Evolutionary conservation across 2,113 vertebrate genomes (phyloP).

Genomic region (Gnathonemus longibarbis): DNA sequence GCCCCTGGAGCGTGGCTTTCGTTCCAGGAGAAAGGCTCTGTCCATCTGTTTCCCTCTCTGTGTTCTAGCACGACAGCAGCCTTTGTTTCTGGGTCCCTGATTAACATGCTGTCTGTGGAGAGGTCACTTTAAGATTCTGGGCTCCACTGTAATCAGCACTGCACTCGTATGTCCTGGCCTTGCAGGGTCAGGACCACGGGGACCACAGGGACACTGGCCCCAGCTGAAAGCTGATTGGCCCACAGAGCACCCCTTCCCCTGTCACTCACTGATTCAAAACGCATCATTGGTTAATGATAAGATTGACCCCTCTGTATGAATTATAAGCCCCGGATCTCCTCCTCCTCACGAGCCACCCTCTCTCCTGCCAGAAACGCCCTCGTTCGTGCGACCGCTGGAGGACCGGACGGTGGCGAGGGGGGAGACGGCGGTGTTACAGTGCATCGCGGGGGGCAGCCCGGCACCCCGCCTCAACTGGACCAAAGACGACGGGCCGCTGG

Average conservation of each 20-base stretch:
- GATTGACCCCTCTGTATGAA: not conserved
- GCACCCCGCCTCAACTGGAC: slow-evolving; percentile 88
- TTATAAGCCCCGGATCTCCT: not conserved
- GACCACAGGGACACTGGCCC: not conserved
- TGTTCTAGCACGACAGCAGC: not conserved
- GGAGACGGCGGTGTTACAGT: slow-evolving; percentile 86
- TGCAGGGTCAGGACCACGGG: not conserved
- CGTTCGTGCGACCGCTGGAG: slow-evolving; percentile 72
- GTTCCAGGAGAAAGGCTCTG: not conserved
- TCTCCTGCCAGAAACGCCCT: slow-evolving; percentile 72
- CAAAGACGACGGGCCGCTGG: slow-evolving; percentile 75
- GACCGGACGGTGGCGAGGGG: slow-evolving; percentile 76
- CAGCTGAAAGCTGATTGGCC: not conserved
- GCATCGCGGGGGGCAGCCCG: slow-evolving; percentile 84
- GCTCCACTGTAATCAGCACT: not conserved
- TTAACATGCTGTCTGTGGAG: not conserved
- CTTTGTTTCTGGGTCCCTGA: not conserved
- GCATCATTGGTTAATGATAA: not conserved
- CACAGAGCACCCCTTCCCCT: not conserved
- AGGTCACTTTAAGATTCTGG: not conserved
- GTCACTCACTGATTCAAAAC: not conserved
- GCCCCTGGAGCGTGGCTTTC: not conserved
- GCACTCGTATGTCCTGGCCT: not conserved
- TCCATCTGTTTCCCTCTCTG: not conserved
- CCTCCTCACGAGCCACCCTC: not conserved